These are phyloP conservation scores for Conomelus anceps DNA, from an alignment of 2,888 invertebrate genomes.

Conservation along the genomic window DNA sequence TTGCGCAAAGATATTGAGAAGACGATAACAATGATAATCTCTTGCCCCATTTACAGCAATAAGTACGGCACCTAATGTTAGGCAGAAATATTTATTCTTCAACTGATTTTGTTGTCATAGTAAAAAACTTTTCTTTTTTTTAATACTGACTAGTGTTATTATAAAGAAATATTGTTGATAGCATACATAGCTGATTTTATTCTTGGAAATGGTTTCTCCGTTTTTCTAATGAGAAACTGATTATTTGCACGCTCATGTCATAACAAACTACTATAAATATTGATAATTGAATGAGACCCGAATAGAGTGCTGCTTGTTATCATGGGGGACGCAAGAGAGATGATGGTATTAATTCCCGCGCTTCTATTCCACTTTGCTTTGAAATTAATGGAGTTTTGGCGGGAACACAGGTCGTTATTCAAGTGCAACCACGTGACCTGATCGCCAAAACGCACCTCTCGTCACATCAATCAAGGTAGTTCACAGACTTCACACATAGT, in stretches of 20 bases:
- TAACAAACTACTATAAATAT: neutral
- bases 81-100: too few species aligned
- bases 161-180: too few species aligned
- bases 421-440: neutral
- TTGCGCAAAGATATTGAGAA: too few species aligned
- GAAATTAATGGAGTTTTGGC: neutral
- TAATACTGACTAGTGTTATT: too few species aligned
- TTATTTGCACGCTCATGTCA: neutral
- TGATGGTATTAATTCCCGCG: neutral
- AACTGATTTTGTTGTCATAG: too few species aligned
- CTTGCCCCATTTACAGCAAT: too few species aligned
- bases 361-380: too few species aligned
- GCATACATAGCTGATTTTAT: too few species aligned
- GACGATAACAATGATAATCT: too few species aligned
- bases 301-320: neutral
- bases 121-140: too few species aligned
- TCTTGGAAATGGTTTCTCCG: neutral
- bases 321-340: neutral
- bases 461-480: neutral
- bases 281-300: neutral
- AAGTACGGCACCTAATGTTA: too few species aligned
- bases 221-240: neutral
- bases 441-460: neutral
- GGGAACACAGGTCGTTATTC: neutral
- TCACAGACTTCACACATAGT: neutral